Percentiles rank a stretch among this genome's conserved stretches.
Conservation (phyloP, 2,888 invertebrate genomes). For the Furcula furcula region DNA sequence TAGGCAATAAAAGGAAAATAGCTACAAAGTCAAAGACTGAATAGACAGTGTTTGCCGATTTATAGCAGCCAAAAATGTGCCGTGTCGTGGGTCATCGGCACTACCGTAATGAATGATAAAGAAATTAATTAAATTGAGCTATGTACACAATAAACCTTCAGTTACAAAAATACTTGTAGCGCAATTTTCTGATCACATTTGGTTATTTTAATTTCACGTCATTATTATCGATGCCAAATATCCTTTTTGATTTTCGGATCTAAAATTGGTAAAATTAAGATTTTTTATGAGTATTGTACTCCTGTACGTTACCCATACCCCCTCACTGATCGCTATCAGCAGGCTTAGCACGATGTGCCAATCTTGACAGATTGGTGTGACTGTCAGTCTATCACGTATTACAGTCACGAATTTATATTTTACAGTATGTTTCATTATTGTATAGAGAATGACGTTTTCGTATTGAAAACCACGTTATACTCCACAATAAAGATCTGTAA, state of each 20-base stretch:
- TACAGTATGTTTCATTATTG: no score
- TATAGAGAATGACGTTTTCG: no score
- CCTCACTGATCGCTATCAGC: no score
- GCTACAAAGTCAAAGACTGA: constrained; percentile 5
- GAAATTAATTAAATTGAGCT: constrained; percentile 77
- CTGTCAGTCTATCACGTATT: no score
- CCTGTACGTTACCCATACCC: no score
- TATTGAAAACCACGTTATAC: no score
- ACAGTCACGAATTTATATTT: no score
- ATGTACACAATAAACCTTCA: constrained; percentile 68
- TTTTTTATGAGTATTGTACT: constrained; percentile 19
- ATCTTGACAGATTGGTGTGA: no score
- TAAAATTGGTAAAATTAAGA: constrained; percentile 23
- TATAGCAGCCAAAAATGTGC: constrained; percentile 7
- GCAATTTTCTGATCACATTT: constrained; percentile 78
- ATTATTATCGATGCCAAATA: constrained; percentile 37
- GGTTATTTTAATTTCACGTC: constrained; percentile 44
- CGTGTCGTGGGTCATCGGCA: no score
- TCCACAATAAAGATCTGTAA: no score
- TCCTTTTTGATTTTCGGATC: constrained; percentile 33
- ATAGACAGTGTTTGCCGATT: constrained; percentile 10
- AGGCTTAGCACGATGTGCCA: no score
- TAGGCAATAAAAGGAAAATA: constrained; percentile 2
- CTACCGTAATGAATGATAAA: constrained; percentile 49
- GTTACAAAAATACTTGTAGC: constrained; percentile 79